Evolutionary conservation across 2,113 vertebrate genomes (phyloP).

Genomic region (Dicerorhinus sumatrensis): DNA sequence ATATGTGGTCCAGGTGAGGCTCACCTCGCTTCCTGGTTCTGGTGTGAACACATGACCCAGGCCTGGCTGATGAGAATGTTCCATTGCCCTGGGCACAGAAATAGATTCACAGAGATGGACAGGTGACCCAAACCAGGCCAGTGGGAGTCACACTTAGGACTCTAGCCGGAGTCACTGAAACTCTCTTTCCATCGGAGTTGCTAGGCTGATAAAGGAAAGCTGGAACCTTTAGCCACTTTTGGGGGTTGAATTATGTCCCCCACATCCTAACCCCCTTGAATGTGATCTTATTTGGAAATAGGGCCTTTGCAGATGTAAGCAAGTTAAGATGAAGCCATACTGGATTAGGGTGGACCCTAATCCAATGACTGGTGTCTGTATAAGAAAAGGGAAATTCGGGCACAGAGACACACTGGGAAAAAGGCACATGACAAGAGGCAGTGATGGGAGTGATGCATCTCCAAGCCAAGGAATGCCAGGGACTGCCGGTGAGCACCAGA

Average conservation of each 20-base stretch:
- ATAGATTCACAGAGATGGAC: background rate
- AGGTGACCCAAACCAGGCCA: background rate
- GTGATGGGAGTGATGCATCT: accelerated
- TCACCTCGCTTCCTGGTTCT: background rate
- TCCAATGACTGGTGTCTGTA: background rate
- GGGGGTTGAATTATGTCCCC: background rate
- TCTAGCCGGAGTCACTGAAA: background rate
- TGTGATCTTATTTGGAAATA: background rate
- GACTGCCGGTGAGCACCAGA: accelerated
- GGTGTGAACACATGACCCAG: background rate
- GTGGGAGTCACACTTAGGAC: background rate
- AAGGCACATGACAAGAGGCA: background rate
- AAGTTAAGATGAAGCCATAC: background rate
- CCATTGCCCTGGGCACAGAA: background rate
- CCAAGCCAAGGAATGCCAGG: background rate
- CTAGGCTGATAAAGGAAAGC: background rate
- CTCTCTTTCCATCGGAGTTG: background rate
- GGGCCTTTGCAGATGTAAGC: background rate
- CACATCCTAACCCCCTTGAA: background rate
- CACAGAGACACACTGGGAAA: background rate
- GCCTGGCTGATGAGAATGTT: background rate
- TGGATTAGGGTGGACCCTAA: background rate
- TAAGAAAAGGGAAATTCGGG: background rate
- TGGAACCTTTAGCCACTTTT: background rate
- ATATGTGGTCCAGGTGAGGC: background rate